Conservation (phyloP, 2,888 invertebrate genomes). For the Rosalia funebris region DNA sequence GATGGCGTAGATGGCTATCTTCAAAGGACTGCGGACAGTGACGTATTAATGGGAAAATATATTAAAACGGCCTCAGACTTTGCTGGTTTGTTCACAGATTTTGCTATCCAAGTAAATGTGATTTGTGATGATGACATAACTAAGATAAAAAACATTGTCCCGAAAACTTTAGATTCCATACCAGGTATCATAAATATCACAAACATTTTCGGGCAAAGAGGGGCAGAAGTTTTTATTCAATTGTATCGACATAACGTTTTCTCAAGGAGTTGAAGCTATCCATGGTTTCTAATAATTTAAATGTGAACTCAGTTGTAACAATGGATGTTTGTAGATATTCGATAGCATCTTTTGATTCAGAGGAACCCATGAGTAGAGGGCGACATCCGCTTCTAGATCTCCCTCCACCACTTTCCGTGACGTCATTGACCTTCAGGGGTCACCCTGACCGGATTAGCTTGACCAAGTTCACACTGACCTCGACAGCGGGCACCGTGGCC, state of each 20-base stretch:
- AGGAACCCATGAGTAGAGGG: not conserved
- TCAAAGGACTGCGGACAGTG: slow-evolving; percentile 21
- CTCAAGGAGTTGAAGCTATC: not conserved
- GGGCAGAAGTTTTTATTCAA: not conserved
- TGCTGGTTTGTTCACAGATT: slow-evolving; percentile 13
- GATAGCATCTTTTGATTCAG: not conserved
- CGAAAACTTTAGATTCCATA: not conserved
- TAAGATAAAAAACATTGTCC: not conserved
- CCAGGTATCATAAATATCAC: slow-evolving; percentile 24
- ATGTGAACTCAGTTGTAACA: not conserved
- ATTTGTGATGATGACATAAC: slow-evolving; percentile 5
- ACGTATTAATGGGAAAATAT: slow-evolving; percentile 17
- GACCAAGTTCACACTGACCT: no score
- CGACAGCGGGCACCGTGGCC: no score
- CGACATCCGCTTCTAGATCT: no score
- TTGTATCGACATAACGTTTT: slow-evolving; percentile 1
- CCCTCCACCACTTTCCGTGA: no score
- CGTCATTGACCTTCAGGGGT: no score
- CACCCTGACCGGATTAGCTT: no score
- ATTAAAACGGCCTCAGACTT: slow-evolving; percentile 16
- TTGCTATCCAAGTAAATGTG: slow-evolving; percentile 1
- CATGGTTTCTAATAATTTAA: not conserved
- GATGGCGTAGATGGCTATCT: slow-evolving; percentile 22
- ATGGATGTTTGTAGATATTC: not conserved
- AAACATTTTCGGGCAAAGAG: not conserved